Base-by-base conservation (phyloP, 2,797 vertebrate species). In the Muscicapa striata region DNA sequence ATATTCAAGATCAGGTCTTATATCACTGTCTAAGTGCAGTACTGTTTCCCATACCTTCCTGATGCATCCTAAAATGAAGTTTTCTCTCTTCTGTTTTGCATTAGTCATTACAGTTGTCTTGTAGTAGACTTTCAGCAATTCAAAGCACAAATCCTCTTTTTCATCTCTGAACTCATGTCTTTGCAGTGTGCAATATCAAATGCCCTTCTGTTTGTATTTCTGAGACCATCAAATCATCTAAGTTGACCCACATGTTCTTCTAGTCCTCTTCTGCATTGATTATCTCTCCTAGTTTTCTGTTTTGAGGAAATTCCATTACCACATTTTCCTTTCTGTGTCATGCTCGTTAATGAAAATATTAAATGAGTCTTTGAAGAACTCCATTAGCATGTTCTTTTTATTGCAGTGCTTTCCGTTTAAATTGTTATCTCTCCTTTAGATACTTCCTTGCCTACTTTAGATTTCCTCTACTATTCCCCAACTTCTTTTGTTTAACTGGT, bases 221-320 rank as follows among this genome's bases (percentile, higher is more conserved):
- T 92, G 84, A 79, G 57, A 82, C 76, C 48, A 77, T 73, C 45
- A 67, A 18, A 70, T 94, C 57, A 70, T 73, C 64, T 57, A 13
- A 67, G 41, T 77, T 91, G 64, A 83, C 51, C 67, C 59, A 79
- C 18, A 74, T 59, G 21, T 67, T 85, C 76, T 83, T 84, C 63
- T 10, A 3, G 38, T 49, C 52, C 36, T 93, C 49, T 73, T 73
- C 72, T 76, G 23, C 75, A 55, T 52, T 84, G 90, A 88, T 72
- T 67, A 29, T 63, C 45, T 79, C 78, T 87, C 64, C 57, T 30
- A n/a, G 10, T 85, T 92, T 83, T 95, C 57, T 80, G 79, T 94
- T 93, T 94, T 87, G 74, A 84, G 55, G 81, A 94, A 94, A 88
- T 92, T 79, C 86, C 85, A 64, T 87, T 91, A 84, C 46, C 34